Base-by-base conservation (phyloP, 2,113 vertebrate species). In the Scortum barcoo region DNA sequence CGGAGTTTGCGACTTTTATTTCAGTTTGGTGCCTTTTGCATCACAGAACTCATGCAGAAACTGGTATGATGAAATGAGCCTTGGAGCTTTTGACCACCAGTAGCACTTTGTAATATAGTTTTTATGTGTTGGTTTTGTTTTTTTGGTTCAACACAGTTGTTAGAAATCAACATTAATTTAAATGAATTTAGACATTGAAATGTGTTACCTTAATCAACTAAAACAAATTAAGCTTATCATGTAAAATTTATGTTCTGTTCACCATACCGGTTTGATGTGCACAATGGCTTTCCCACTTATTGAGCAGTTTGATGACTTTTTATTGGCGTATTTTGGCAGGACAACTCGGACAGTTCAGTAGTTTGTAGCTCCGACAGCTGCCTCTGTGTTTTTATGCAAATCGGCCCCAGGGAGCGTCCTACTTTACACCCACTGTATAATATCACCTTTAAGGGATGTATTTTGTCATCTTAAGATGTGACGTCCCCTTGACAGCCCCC, bases 1-100 rank as follows among this genome's bases (percentile, higher is more conserved):
- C 44, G 38, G 42, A 79, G 74, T 77, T 83, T 60, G 2, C 26
- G 74, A 81, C 48, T 69, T 84, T 79, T n/a, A n/a, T 50, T 88
- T 65, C 53, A 56, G 70, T 48, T 78, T n/a, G 5, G 65, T 54
- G 44, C 69, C 69, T 67, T 17, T n/a, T 0, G 61, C 9, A 44
- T 80, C 51, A 62, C 76, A 77, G 72, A 22, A 3, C n/a, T n/a
- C n/a, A n/a, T n/a, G n/a, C n/a, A n/a, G n/a, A n/a, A n/a, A n/a
- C n/a, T n/a, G n/a, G n/a, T n/a, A n/a, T n/a, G n/a, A n/a, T n/a
- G n/a, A n/a, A n/a, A n/a, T n/a, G n/a, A n/a, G n/a, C n/a, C n/a
- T n/a, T 17, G 40, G n/a, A 22, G 12, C 14, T 67, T 13, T 70
- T 36, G 1, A 69, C 20, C 33, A 20, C 33, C 68, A 13, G 20